Evolutionary conservation across 2,888 invertebrate species (phyloP).

Genomic region (Ophion ventricosus): DNA sequence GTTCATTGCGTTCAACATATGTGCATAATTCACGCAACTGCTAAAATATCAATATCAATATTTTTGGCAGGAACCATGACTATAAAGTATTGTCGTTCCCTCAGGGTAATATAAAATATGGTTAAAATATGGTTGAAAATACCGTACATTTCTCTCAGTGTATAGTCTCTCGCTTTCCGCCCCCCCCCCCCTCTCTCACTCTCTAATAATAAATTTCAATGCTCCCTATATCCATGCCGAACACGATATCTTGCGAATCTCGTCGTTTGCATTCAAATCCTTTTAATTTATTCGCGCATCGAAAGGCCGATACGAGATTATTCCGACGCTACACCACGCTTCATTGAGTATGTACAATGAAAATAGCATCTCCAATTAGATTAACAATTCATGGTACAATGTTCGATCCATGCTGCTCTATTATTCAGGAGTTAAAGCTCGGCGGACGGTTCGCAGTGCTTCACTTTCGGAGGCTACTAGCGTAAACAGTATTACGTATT

Average conservation of each 20-base stretch:
- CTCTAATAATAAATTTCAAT: not conserved
- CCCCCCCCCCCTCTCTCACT: not conserved
- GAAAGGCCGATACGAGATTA: not conserved
- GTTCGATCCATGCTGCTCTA: slow-evolving; percentile 12
- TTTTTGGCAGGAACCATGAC: no score
- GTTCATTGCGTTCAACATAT: no score
- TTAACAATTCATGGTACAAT: slow-evolving; percentile 22
- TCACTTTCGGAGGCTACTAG: no score
- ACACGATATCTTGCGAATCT: no score
- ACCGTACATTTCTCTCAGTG: not conserved
- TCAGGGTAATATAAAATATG: no score
- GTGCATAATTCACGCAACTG: no score
- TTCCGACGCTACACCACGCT: not conserved
- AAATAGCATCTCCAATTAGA: slow-evolving; percentile 2
- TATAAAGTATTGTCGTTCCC: no score
- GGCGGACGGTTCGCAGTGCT: not conserved
- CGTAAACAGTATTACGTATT: slow-evolving; percentile 13
- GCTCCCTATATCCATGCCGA: no score
- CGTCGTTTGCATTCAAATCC: no score
- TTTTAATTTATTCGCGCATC: slow-evolving; percentile 12
- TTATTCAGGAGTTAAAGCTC: slow-evolving; percentile 13
- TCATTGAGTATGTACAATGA: slow-evolving; percentile 23
- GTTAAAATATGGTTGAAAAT: no score
- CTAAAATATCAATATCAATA: no score
- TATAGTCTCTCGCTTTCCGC: not conserved